Conservation (phyloP, 2,797 vertebrate genomes). For the Eurystomus glaucurus region DNA sequence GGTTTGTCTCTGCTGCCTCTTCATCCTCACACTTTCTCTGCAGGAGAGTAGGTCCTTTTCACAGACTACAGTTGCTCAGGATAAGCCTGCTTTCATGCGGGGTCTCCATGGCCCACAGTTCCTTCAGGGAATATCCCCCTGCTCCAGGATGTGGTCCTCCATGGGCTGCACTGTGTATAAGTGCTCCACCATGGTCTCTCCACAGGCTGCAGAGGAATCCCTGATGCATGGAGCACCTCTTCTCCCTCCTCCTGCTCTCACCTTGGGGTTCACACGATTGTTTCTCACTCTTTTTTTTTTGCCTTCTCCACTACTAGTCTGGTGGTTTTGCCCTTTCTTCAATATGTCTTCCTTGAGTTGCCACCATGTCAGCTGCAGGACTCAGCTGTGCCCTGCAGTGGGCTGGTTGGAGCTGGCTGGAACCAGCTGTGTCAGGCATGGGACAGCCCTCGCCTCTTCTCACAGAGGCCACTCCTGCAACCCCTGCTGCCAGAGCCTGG, state of each 20-base stretch:
- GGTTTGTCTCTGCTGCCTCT: not conserved
- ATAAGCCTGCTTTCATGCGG: not conserved
- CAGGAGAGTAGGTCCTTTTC: not conserved
- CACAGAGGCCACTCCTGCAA: rapidly evolving
- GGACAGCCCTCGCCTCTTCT: rapidly evolving
- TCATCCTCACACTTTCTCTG: not conserved
- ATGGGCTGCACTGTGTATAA: rapidly evolving
- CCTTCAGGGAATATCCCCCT: not conserved
- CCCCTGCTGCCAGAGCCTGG: rapidly evolving
- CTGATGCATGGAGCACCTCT: not conserved
- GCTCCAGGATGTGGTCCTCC: not conserved
- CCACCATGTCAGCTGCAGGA: rapidly evolving
- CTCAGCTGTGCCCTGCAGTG: rapidly evolving
- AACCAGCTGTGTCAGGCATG: rapidly evolving
- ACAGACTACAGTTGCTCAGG: rapidly evolving
- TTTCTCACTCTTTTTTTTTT: rapidly evolving
- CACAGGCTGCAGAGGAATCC: not conserved
- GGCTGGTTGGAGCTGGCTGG: rapidly evolving
- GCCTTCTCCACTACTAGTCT: not conserved
- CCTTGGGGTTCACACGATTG: not conserved
- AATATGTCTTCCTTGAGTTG: rapidly evolving
- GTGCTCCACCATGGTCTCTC: not conserved
- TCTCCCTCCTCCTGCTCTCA: not conserved
- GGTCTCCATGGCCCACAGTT: not conserved
- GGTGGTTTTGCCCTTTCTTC: not conserved